Evolutionary conservation across 2,113 vertebrate species (phyloP).

Genomic region (Microtus ochrogaster): DNA sequence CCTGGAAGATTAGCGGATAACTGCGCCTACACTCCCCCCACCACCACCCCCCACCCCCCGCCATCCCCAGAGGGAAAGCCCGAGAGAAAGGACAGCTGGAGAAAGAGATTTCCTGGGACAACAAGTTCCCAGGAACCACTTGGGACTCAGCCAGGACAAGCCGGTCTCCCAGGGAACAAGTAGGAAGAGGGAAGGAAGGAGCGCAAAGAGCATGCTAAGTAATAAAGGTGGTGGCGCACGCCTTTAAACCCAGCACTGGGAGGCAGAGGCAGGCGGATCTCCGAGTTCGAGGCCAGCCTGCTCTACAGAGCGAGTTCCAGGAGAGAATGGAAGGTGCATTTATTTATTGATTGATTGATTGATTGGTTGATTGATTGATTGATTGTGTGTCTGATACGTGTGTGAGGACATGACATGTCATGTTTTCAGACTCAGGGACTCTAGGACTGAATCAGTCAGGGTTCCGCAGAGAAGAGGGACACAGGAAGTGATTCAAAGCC

Average conservation of each 20-base stretch:
- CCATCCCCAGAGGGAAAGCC: background rate
- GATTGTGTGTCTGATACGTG: background rate
- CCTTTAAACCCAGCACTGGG: background rate
- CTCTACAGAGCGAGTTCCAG: background rate
- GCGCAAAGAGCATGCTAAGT: too few species aligned
- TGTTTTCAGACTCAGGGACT: background rate
- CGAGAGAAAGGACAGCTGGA: background rate
- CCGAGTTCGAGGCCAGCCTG: background rate
- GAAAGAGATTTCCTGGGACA: background rate
- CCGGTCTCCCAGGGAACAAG: background rate
- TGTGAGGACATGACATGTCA: too few species aligned
- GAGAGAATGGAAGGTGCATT: background rate
- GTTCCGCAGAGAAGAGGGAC: background rate
- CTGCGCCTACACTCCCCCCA: background rate
- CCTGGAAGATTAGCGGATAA: background rate
- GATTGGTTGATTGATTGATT: background rate
- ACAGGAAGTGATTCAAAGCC: background rate
- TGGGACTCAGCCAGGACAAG: background rate
- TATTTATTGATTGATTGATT: background rate
- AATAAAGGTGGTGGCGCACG: accelerated
- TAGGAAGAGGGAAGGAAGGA: background rate
- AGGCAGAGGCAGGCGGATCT: background rate
- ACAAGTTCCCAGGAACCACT: background rate
- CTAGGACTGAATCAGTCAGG: background rate
- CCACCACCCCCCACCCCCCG: background rate